These are phyloP conservation scores for Redunca redunca DNA, from an alignment of 2,113 vertebrate species.

Conservation along the genomic window DNA sequence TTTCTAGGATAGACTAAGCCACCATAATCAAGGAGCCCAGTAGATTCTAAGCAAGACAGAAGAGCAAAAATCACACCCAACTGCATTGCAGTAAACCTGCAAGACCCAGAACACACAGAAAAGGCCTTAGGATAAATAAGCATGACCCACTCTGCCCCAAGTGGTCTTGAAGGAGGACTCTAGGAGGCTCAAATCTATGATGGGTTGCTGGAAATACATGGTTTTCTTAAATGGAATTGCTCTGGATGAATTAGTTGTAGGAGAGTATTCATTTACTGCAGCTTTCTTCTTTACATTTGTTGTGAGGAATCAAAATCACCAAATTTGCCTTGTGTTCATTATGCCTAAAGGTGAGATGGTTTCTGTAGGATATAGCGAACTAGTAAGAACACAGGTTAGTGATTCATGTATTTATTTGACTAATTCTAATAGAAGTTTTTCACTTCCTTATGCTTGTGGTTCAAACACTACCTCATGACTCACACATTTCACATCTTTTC, in stretches of 20 bases:
- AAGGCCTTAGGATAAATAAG: neutral
- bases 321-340: neutral
- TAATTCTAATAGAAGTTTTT: neutral
- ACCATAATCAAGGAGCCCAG: neutral
- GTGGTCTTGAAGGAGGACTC: neutral
- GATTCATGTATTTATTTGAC: neutral
- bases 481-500: neutral
- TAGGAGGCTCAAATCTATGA: neutral
- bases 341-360: neutral
- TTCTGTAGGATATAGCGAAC: neutral
- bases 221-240: neutral
- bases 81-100: neutral
- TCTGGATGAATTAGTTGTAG: neutral
- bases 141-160: neutral
- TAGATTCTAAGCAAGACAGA: neutral
- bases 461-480: neutral
- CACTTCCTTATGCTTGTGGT: neutral
- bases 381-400: neutral
- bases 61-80: neutral
- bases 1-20: neutral
- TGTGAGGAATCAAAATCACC: neutral
- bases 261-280: neutral
- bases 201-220: neutral
- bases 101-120: neutral
- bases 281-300: neutral